phyloP scores from a whole-genome alignment of 2,888 invertebrate genomes.

The Eupelmus urozonus region DNA sequence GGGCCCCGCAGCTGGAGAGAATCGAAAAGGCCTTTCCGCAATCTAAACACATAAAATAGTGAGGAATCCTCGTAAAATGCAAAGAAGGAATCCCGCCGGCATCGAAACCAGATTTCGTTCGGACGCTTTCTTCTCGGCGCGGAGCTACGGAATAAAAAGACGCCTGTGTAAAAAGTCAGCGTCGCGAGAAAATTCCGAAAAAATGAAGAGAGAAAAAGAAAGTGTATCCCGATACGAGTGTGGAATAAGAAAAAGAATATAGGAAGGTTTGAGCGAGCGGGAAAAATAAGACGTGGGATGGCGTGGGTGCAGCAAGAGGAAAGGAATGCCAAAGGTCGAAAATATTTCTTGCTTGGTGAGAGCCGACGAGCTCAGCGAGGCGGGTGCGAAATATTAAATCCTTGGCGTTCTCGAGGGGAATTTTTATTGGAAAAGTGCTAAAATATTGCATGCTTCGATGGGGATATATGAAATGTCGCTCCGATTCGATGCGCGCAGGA shows the following conservation, averaged over 20 bases:
- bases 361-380: constrained; percentile 23
- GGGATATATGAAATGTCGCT: too few relatives aligned
- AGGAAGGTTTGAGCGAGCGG: neutral
- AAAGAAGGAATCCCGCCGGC: constrained; percentile 38
- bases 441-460: too few relatives aligned
- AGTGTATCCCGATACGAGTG: too few relatives aligned
- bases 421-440: constrained; percentile 41
- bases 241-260: neutral
- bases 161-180: constrained; percentile 40
- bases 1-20: too few relatives aligned
- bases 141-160: constrained; percentile 24
- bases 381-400: constrained; percentile 43
- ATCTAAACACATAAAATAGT: constrained; percentile 45
- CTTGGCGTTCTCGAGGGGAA: constrained; percentile 3
- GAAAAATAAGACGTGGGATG: constrained; percentile 20
- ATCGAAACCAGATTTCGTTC: constrained; percentile 55
- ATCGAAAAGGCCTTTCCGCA: constrained; percentile 27
- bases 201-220: too few relatives aligned
- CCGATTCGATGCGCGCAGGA: too few relatives aligned
- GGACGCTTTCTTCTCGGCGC: constrained; percentile 32
- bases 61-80: constrained; percentile 57
- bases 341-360: constrained; percentile 38
- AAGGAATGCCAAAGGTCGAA: constrained; percentile 28
- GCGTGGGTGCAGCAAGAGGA: neutral
- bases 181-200: constrained; percentile 32